Base-by-base conservation (phyloP, 2,888 invertebrate genomes). In the Imbricaverruca yamaguchii region DNA sequence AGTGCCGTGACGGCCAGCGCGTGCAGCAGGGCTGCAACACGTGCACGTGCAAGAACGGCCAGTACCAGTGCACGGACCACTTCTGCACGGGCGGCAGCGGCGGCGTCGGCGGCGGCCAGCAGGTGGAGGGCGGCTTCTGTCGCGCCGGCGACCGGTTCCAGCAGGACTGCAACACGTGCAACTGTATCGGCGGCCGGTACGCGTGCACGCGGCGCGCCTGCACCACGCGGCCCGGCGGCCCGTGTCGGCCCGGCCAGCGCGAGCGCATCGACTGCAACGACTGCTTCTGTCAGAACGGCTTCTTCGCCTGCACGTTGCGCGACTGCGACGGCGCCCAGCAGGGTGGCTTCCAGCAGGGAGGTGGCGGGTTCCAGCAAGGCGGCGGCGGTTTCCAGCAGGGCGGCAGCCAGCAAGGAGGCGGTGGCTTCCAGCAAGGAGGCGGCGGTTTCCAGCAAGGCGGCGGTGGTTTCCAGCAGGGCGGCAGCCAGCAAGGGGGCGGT, bases 11-110 rank as follows among this genome's bases (percentile, higher is more conserved):
- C 53, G 74, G 74, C 9, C 53, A 74, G 74, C 74, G 53, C 18
- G 21, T 53, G 10, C 74, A 74, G 74, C 74, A 74, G 55, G 23
- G 23, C 23, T 74, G 74, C 74, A 74, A 74, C 74, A 74, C 55
- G 18, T 74, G 74, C 55, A 55, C 53, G 53, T 74, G 74, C 55
- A 53, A 9, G 21, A 21, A 13, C 55, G 74, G 74, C 18, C 55
- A 8, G 21, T 74, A 55, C 53, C 18, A 53, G 55, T 74, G 74
- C 74, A 74, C 74, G 18, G 21, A 55, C 74, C 55, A 18, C 53
- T 74, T 74, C 74, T 74, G 74, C 53, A 3, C 23, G 55, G 53
- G 53, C 74, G 23, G 65, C 65, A 9, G 67, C 25, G 25, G 65
- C 65, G 25, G 67, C 23, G 13, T 25, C 53, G 53, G 74, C 53